A percentile compares a stretch with the other conserved stretches of the same genome.
phyloP scores from a whole-genome alignment of 1,140 invertebrate genomes.

The Sipha flava region DNA sequence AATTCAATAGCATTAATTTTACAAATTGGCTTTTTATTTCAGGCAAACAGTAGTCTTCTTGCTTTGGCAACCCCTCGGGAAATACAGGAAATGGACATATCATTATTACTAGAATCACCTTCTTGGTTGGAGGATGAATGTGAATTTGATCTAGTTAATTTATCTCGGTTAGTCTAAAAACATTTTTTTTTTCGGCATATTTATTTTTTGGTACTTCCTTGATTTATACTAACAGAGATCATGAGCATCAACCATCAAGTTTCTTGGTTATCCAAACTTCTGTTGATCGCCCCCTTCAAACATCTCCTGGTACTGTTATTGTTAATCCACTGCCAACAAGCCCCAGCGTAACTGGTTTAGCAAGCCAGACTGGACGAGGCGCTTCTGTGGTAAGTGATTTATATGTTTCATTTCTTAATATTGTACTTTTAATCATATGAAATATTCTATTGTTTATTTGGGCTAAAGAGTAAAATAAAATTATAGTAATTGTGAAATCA shows the following conservation, averaged over 20 bases:
- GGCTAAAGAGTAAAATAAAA: not conserved
- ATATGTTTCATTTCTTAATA: not conserved
- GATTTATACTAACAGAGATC: constrained; percentile 44
- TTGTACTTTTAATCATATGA: not conserved
- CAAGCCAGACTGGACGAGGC: constrained; percentile 76
- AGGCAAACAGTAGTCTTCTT: constrained; percentile 74
- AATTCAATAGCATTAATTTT: not conserved
- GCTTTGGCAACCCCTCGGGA: constrained; percentile 90
- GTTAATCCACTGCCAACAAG: constrained; percentile 41
- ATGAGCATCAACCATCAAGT: constrained; percentile 57
- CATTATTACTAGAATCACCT: constrained; percentile 75
- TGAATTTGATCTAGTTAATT: constrained; percentile 85
- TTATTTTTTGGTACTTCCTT: not conserved
- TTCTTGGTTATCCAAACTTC: constrained; percentile 89
- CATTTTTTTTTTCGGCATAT: constrained; percentile 8
- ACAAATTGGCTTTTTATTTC: constrained; percentile 29
- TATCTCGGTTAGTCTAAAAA: constrained; percentile 48
- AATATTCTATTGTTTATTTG: constrained; percentile 4
- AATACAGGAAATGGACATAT: constrained; percentile 95
- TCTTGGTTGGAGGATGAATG: constrained; percentile 91
- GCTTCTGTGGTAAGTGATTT: constrained; percentile 69
- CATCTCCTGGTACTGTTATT: constrained; percentile 41
- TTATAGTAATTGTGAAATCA: constrained; percentile 18
- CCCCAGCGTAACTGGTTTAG: constrained; percentile 54
- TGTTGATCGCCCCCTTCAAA: constrained; percentile 55